Evolutionary conservation across 2,888 invertebrate genomes (phyloP).

Genomic region (Cheilosia soror): DNA sequence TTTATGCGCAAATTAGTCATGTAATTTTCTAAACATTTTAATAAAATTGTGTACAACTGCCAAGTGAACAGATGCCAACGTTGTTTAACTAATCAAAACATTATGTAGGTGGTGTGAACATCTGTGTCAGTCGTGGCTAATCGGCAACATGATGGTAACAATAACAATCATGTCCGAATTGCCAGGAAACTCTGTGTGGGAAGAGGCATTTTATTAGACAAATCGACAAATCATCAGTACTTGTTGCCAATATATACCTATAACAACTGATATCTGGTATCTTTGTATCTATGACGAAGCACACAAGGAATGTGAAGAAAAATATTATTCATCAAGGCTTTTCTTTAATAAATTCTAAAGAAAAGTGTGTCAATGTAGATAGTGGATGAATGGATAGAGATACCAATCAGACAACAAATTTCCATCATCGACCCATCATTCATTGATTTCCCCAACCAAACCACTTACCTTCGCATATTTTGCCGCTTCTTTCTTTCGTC

Average conservation of each 20-base stretch:
- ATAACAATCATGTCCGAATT: neutral
- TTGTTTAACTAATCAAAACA: neutral
- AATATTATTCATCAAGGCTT: neutral
- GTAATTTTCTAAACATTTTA: slow-evolving; percentile 3
- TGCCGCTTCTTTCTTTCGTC: neutral
- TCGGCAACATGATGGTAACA: neutral
- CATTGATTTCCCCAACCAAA: slow-evolving; percentile 2
- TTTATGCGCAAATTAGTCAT: neutral
- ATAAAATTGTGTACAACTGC: neutral
- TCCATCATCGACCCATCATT: neutral
- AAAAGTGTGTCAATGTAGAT: slow-evolving; percentile 4
- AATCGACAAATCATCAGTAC: no score
- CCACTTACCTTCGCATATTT: slow-evolving; percentile 10
- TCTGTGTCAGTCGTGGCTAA: neutral
- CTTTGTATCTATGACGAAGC: neutral
- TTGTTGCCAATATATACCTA: no score
- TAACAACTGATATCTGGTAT: neutral
- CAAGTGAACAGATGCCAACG: neutral
- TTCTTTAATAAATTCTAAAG: neutral
- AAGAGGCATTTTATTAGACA: no score
- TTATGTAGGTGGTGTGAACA: slow-evolving; percentile 3
- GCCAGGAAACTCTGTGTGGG: no score
- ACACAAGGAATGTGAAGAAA: neutral
- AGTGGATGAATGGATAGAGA: neutral
- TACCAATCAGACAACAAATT: slow-evolving; percentile 7